Conservation (phyloP, 2,797 vertebrate species). For the Buphagus erythrorhynchus region DNA sequence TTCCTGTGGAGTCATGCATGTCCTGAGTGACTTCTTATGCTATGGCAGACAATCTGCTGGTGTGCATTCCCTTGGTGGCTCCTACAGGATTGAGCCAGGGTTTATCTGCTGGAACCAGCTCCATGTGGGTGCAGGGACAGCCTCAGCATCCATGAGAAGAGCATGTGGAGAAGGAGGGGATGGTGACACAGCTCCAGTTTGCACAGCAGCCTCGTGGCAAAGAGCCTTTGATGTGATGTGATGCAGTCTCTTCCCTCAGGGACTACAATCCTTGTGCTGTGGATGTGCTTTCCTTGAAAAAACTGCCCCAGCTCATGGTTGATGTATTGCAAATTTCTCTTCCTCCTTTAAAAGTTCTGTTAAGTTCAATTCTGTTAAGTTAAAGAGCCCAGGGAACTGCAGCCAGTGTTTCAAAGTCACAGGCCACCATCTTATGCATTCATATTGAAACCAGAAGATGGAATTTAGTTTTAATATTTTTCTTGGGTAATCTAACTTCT, state of each 20-base stretch:
- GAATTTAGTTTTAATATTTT: not conserved
- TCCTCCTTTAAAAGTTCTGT: not conserved
- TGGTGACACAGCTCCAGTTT: not conserved
- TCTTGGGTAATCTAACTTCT: not conserved
- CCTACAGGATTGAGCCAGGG: not conserved
- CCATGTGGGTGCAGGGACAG: accelerated
- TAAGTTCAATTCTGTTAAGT: not conserved
- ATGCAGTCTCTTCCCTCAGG: too few species aligned
- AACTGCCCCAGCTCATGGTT: not conserved
- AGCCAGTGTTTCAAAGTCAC: not conserved
- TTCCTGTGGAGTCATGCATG: accelerated
- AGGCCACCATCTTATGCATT: not conserved
- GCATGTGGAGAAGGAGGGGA: not conserved
- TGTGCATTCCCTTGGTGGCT: not conserved
- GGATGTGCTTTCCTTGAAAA: not conserved
- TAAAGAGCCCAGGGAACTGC: not conserved
- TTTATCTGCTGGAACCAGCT: not conserved
- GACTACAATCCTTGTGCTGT: not conserved
- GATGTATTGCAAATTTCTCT: not conserved
- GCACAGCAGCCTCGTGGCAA: accelerated
- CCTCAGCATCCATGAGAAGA: not conserved
- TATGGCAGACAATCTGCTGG: not conserved
- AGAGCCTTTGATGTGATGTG: not conserved
- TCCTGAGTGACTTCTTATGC: not conserved
- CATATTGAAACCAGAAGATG: not conserved